Percentiles rank a stretch among this genome's conserved stretches.
phyloP scores from a whole-genome alignment of 64 coral and sea anemone species.

The Actinia equina region DNA sequence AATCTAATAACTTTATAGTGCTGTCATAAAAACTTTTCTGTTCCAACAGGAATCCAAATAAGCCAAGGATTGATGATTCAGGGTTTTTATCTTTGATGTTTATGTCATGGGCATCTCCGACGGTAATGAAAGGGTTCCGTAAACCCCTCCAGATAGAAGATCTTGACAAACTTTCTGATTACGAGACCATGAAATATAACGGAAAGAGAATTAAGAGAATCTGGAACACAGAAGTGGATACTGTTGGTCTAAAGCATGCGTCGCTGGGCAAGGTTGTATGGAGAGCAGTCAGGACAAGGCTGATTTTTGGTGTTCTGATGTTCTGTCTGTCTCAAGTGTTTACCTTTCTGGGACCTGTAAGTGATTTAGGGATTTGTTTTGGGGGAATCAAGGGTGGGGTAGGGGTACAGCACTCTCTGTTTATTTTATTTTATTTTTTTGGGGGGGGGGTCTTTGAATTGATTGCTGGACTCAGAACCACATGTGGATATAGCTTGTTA shows the following conservation, averaged over 20 bases:
- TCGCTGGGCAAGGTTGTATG: conserved; percentile 36
- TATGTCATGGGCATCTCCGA: conserved; percentile 70
- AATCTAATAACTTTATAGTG: no score
- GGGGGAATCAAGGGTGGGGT: not conserved
- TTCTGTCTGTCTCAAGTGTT: conserved; percentile 57
- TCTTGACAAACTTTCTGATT: conserved; percentile 75
- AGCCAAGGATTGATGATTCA: conserved; percentile 68
- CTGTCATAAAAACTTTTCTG: no score
- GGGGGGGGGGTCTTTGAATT: no score
- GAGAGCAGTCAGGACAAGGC: conserved; percentile 50
- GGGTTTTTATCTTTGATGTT: conserved; percentile 83
- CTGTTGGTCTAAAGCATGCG: conserved; percentile 54
- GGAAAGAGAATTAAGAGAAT: conserved; percentile 46
- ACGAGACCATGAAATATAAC: conserved; percentile 65
- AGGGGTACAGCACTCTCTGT: no score
- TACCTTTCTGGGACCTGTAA: conserved; percentile 83
- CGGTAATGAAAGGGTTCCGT: conserved; percentile 74
- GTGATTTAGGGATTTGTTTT: conserved; percentile 13
- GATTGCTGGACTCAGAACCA: no score
- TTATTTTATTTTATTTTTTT: no score
- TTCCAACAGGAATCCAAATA: conserved; percentile 41
- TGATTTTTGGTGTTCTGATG: conserved; percentile 51
- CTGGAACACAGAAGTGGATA: conserved; percentile 75
- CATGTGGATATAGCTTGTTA: no score
- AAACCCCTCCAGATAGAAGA: conserved; percentile 56